A percentile compares a stretch with the other conserved stretches of the same genome.
Evolutionary conservation across 2,113 vertebrate species (phyloP).

Genomic region (Malurus alboscapulatus): DNA sequence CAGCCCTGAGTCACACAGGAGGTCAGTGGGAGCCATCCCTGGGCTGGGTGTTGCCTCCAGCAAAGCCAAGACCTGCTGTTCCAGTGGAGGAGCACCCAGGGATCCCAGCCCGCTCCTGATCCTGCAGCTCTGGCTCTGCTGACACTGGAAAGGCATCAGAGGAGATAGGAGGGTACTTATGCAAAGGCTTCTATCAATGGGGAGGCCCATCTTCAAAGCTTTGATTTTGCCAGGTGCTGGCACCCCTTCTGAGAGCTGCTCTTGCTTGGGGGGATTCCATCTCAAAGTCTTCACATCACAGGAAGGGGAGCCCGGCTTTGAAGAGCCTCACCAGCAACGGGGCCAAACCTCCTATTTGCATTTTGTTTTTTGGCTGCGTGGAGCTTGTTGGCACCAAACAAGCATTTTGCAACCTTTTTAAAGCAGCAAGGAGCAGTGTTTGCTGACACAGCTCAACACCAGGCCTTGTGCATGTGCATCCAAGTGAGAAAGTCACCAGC

Average conservation of each 20-base stretch:
- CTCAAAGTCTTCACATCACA: conserved; percentile 62
- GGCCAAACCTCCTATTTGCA: conserved; percentile 57
- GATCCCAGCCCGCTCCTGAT: conserved; percentile 8
- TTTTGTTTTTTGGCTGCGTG: conserved; percentile 45
- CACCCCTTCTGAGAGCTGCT: conserved; percentile 59
- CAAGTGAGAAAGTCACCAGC: conserved; percentile 42
- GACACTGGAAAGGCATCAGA: conserved; percentile 71
- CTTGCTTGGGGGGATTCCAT: conserved; percentile 55
- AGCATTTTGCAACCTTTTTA: conserved; percentile 54
- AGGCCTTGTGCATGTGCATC: neutral
- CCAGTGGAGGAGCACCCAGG: conserved; percentile 20
- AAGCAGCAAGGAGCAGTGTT: neutral
- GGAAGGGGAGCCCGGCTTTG: conserved; percentile 64
- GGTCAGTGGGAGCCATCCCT: neutral
- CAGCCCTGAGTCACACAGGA: conserved; percentile 9
- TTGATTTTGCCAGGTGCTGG: conserved; percentile 51
- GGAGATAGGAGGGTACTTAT: conserved; percentile 54
- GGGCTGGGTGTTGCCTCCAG: neutral
- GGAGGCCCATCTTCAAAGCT: conserved; percentile 72
- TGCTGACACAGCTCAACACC: conserved; percentile 34
- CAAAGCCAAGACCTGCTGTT: conserved; percentile 29
- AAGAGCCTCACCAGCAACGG: conserved; percentile 37
- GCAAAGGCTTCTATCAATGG: conserved; percentile 51
- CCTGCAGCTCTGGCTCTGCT: conserved; percentile 42
- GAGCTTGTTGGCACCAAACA: conserved; percentile 32